Conservation (phyloP, 2,113 vertebrate species). For the Prietella phreatophila region DNA sequence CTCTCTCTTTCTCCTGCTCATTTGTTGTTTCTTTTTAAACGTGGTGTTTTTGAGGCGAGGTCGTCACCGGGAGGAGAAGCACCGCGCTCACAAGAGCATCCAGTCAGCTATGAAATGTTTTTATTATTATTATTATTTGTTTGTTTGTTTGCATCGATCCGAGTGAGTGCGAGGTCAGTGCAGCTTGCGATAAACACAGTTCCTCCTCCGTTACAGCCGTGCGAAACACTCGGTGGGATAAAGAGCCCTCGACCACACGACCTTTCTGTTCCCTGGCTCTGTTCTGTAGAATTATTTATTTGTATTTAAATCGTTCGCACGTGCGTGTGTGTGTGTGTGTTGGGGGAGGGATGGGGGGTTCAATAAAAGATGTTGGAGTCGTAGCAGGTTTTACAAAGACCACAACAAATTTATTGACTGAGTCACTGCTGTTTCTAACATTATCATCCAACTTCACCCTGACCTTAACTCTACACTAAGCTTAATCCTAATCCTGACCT, state of each 20-base stretch:
- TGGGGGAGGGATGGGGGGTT: too few species aligned
- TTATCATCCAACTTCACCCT: too few species aligned
- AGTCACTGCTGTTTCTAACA: too few species aligned
- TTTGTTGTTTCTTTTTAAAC: neutral
- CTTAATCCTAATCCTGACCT: too few species aligned
- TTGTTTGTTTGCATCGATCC: neutral
- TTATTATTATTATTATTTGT: neutral
- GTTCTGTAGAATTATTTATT: neutral
- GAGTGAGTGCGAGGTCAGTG: neutral
- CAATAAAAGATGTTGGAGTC: too few species aligned
- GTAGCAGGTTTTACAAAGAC: too few species aligned
- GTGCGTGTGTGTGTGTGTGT: too few species aligned
- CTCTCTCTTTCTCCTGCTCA: neutral
- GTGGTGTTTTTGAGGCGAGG: neutral
- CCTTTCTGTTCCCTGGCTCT: neutral
- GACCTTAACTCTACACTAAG: too few species aligned
- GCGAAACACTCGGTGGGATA: neutral
- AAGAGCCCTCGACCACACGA: too few species aligned
- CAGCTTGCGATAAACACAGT: neutral
- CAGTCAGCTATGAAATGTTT: neutral
- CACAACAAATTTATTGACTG: too few species aligned
- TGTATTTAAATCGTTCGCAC: neutral
- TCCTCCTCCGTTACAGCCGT: neutral
- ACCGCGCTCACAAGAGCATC: neutral
- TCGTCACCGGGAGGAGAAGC: neutral